Evolutionary conservation across 2,888 invertebrate genomes (phyloP), one percentile per base, ranked within the genome.

Genomic region (Clivina fossor): DNA sequence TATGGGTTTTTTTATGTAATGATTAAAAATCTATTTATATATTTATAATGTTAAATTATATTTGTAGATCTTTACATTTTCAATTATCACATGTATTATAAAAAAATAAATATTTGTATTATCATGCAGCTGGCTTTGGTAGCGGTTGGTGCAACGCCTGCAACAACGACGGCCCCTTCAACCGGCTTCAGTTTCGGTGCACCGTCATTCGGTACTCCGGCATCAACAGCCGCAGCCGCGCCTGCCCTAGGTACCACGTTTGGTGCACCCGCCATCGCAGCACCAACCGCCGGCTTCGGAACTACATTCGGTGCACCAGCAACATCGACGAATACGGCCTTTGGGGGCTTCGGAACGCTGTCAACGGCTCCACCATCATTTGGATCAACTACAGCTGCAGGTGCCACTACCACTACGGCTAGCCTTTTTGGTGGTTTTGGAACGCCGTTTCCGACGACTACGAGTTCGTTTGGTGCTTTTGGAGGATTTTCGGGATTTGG

Each of bases 181-280:
- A 76, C 76, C 59, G 71, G 72, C 3, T 69, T 75, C n/a, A 66
- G 72, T n/a, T 67, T 71, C 16, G 66, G 71, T 13, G 65, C 69
- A 1, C 58, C 72, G n/a, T n/a, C n/a, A n/a, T 76, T 76, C 58
- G 72, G 69, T 13, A 58, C 72, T 16, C 68, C 75, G 5, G 66
- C 72, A 30, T 64, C 79, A 11, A 72, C 78, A 3, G 76, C 80
- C 1, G 64, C 73, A 4, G 69, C 75, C n/a, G 66, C 74, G 7
- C 69, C 74, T 24, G 75, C 75, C 8, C 77, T 77, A 64, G 75
- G 76, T 4, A 64, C 67, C n/a, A 62, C 70, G 0, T 80, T 80
- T 60, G 78, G 78, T 3, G 64, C 73, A 5, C 68, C 70, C 9
- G 63, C 69, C 13, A 69, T 68, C n/a, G 32, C 60, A 58, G 61